Evolutionary conservation across 2,113 vertebrate species (phyloP).

Genomic region (Taxidea taxus): DNA sequence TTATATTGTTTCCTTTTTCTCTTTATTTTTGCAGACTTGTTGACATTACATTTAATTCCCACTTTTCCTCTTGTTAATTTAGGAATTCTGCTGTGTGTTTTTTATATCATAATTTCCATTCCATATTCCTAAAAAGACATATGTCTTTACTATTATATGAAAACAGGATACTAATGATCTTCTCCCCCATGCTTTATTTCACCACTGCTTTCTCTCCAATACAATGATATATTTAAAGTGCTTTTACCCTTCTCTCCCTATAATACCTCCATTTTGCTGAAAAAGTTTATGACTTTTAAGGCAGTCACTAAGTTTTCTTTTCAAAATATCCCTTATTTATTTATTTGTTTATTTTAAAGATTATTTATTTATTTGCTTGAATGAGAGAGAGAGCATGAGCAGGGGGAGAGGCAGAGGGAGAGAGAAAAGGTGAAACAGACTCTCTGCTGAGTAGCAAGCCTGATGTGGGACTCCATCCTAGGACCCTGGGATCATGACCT

Average conservation of each 20-base stretch:
- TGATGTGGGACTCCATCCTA: neutral
- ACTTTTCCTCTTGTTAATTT: neutral
- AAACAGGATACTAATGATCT: neutral
- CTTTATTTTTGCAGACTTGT: neutral
- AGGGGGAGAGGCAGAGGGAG: no score
- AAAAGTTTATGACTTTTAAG: neutral
- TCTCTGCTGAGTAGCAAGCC: no score
- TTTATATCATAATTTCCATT: neutral
- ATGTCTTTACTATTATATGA: neutral
- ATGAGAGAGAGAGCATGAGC: no score
- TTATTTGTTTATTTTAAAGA: no score
- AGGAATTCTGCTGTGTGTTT: neutral
- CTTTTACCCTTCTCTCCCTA: neutral
- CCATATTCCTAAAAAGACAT: neutral
- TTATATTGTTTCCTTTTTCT: neutral
- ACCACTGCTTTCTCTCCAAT: neutral
- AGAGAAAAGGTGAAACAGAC: no score
- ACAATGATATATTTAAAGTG: neutral
- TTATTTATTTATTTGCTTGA: no score
- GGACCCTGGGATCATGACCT: neutral
- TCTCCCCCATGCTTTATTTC: neutral
- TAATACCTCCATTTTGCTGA: neutral
- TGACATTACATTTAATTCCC: neutral
- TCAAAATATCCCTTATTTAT: neutral
- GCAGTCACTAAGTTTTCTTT: neutral